phyloP scores from a whole-genome alignment of 2,797 vertebrate genomes.

The Thunnus albacares region DNA sequence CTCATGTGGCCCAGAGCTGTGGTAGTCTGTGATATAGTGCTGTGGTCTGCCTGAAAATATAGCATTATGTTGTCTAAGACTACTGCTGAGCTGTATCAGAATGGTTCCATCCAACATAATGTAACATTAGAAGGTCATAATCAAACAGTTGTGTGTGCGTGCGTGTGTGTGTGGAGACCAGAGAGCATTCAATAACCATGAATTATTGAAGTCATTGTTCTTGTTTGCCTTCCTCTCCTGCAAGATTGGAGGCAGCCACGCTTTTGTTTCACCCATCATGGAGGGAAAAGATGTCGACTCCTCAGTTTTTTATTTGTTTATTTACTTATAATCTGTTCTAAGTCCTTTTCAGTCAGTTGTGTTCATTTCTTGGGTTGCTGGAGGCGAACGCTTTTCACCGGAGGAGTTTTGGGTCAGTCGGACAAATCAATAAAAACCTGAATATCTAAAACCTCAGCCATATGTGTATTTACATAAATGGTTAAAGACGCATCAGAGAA shows the following conservation, averaged over 20 bases:
- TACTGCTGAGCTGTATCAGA: conserved; percentile 1
- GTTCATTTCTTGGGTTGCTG: neutral
- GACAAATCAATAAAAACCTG: neutral
- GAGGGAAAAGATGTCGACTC: conserved; percentile 5
- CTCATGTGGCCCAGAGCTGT: conserved; percentile 23
- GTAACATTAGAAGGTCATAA: conserved; percentile 59
- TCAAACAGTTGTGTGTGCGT: conserved; percentile 25
- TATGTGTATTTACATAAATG: neutral
- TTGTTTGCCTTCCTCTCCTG: conserved; percentile 43
- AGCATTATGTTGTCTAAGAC: neutral
- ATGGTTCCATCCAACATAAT: conserved; percentile 12
- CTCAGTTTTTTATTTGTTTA: conserved; percentile 16
- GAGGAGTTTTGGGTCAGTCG: no score
- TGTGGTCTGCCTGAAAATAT: conserved; percentile 4
- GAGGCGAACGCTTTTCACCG: neutral
- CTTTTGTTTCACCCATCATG: conserved; percentile 16
- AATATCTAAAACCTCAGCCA: no score
- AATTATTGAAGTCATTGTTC: conserved; percentile 78
- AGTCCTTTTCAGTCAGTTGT: neutral
- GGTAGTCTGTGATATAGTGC: neutral
- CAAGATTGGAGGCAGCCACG: conserved; percentile 6
- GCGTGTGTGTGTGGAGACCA: conserved; percentile 20
- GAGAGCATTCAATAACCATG: conserved; percentile 69
- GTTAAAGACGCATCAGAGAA: neutral
- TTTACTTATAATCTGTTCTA: conserved; percentile 4